Conservation (phyloP, 2,797 vertebrate species). For the Pseudochirops cupreus region DNA sequence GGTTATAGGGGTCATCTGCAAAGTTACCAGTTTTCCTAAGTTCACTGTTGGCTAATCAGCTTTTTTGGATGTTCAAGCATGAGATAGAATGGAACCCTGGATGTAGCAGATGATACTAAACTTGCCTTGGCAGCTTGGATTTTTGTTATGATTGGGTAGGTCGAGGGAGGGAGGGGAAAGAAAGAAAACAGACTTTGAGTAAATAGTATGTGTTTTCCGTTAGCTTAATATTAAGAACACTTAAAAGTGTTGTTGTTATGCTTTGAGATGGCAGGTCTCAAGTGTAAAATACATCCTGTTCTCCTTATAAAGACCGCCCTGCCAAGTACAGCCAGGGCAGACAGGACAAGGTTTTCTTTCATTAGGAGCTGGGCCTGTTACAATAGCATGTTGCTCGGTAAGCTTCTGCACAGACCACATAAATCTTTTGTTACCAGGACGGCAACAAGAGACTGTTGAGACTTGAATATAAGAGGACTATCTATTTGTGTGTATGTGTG, state of each 20-base stretch:
- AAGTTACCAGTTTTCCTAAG: conserved; percentile 49
- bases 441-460: not conserved
- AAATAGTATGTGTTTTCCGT: conserved; percentile 60
- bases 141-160: conserved; percentile 28
- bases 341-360: conserved; percentile 36
- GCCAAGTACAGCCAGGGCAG: conserved; percentile 33
- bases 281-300: conserved; percentile 62
- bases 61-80: conserved; percentile 12
- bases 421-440: conserved; percentile 33
- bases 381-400: not conserved
- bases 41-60: conserved; percentile 32
- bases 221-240: conserved; percentile 64
- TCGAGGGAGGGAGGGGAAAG: conserved; percentile 6
- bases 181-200: conserved; percentile 64
- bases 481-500: not conserved
- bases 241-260: conserved; percentile 51
- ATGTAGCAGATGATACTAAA: not conserved
- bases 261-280: conserved; percentile 35
- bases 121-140: conserved; percentile 9
- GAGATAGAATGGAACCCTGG: not conserved
- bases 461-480: conserved; percentile 2
- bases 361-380: not conserved
- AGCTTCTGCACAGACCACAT: not conserved
- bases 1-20: conserved; percentile 7
- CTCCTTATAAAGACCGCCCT: not conserved